A percentile compares a stretch with the other conserved stretches of the same genome.
Conservation (phyloP, 2,113 vertebrate species). For the Gavia stellata region DNA sequence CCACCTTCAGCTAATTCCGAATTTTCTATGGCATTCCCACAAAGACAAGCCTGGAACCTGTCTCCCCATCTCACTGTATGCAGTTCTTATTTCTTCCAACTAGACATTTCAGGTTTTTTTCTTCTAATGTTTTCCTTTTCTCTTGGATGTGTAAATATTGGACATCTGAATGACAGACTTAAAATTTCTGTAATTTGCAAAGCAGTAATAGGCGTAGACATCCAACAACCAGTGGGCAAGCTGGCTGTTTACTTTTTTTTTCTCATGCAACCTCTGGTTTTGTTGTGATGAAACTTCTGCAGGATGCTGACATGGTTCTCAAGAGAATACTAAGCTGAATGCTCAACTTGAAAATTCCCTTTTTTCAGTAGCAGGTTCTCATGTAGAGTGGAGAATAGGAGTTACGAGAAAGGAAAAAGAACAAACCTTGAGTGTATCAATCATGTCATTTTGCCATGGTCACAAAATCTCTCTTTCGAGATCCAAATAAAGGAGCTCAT, state of each 20-base stretch:
- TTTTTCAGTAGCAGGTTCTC: background rate
- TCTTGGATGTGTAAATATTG: background rate
- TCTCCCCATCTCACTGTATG: background rate
- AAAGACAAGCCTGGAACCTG: background rate
- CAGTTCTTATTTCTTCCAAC: background rate
- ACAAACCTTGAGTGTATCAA: background rate
- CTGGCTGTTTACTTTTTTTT: background rate
- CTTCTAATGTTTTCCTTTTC: background rate
- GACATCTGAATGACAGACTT: background rate
- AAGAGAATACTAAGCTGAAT: background rate
- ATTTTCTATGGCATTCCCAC: background rate
- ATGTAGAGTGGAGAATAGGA: background rate
- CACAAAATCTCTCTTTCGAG: background rate
- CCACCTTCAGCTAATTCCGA: background rate
- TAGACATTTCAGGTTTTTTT: background rate
- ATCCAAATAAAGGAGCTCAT: background rate
- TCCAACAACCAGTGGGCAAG: background rate
- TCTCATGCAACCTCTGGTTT: background rate
- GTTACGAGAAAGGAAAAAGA: background rate
- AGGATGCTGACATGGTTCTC: background rate
- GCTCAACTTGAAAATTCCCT: background rate
- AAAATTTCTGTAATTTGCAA: background rate
- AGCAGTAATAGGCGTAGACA: background rate
- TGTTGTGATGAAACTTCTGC: background rate
- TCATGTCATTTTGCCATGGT: background rate